Base-by-base conservation (phyloP, 2,113 vertebrate genomes). In the Hepsetus odoe region DNA sequence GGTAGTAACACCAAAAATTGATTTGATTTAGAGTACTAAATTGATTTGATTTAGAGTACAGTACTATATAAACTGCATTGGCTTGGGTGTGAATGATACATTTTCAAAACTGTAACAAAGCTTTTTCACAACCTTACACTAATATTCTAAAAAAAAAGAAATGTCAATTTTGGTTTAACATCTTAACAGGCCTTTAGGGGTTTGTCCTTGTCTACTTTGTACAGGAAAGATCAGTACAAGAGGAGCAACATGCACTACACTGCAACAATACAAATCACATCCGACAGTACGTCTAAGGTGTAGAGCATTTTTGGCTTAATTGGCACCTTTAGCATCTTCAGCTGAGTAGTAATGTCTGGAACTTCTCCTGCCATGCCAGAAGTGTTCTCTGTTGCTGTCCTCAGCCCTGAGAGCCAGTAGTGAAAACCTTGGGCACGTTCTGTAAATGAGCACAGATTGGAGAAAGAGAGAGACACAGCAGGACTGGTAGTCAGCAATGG, bases 381-480 rank as follows among this genome's bases (percentile, higher is more conserved):
- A 74, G 91, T 94, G 28, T 93, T 89, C 89, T 92, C 95, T 30
- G 96, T 88, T 70, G 90, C 88, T 76, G 84, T 80, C 85, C 94
- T 98, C 77, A 89, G 85, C 74, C 85, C 83, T 28, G 88, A 88
- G 62, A 98, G 92, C 97, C 96, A 97, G 24, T 91, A 90, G 64
- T 94, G 94, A 83, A 99, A 99, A 86, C 91, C 92, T 83, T 93
- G 91, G 86, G 97, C 90, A 18, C 95, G 92, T 42, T 93, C 98
- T 99, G 91, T 5, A 33, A 49, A 40, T 14, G 12, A 69, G 53
- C 82, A 72, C 72, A 0, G 22, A 80, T 74, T 38, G 44, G 46
- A 8, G 14, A 59, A 28, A 75, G 9, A n/a, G 3, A 78, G 44
- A 26, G n/a, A 51, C 38, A 67, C 68, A 76, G 64, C 77, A 51